These are phyloP conservation scores for Oryzias woworae DNA, from an alignment of 2,113 vertebrate genomes.

Conservation along the genomic window DNA sequence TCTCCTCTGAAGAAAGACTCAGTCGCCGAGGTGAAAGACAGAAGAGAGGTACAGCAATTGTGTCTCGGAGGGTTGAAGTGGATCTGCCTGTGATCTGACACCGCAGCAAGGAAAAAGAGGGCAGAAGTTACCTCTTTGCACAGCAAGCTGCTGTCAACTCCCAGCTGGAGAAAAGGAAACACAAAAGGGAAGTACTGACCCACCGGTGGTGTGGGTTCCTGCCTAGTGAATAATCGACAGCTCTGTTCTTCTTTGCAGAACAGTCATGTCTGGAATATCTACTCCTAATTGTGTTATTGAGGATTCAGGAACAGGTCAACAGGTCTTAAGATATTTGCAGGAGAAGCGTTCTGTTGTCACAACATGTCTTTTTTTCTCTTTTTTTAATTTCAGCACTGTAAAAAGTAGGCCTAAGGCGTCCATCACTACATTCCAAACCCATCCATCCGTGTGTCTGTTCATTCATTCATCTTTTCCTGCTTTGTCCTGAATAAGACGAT, in stretches of 20 bases:
- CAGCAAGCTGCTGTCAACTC: slow-evolving; percentile 3
- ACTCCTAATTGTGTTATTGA: too few species aligned
- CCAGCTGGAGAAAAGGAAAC: slow-evolving; percentile 33
- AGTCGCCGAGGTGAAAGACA: slow-evolving; percentile 27
- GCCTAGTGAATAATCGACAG: slow-evolving; percentile 9
- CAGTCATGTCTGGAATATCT: too few species aligned
- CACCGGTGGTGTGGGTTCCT: slow-evolving; percentile 31
- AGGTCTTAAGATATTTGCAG: too few species aligned
- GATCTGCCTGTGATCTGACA: slow-evolving; percentile 34
- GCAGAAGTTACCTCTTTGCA: slow-evolving; percentile 7
- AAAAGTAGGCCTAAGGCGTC: too few species aligned
- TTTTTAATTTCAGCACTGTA: too few species aligned
- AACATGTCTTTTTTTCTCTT: too few species aligned
- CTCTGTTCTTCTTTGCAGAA: slow-evolving; percentile 1
- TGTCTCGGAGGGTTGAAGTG: slow-evolving; percentile 33
- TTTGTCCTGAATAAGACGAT: too few species aligned
- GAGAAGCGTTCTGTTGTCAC: too few species aligned
- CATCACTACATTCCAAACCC: too few species aligned
- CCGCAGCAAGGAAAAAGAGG: background rate
- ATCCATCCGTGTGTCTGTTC: too few species aligned
- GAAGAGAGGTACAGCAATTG: slow-evolving; percentile 48
- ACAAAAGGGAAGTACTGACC: slow-evolving; percentile 34
- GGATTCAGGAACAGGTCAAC: too few species aligned
- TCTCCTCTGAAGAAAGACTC: slow-evolving; percentile 16
- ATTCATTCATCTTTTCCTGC: too few species aligned